Conservation (phyloP, 2,888 invertebrate species). For the Ptychoptera contaminata region DNA sequence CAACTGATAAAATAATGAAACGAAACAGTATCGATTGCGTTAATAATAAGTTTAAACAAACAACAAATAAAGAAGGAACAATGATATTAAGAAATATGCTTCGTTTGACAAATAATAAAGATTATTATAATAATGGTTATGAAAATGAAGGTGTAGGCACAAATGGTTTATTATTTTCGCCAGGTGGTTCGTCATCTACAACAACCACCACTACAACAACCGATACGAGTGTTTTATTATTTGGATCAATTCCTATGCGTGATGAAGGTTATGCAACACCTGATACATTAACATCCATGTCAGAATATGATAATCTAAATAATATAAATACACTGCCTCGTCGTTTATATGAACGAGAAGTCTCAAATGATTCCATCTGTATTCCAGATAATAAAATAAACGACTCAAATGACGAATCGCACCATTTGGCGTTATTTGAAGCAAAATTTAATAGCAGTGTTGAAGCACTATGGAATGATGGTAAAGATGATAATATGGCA, state of each 20-base stretch:
- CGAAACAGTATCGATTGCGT: neutral
- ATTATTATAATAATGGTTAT: neutral
- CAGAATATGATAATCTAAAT: constrained; percentile 3
- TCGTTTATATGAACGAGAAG: constrained; percentile 16
- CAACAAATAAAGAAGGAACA: neutral
- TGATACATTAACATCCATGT: constrained; percentile 7
- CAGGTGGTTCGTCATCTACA: neutral
- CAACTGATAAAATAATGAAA: neutral
- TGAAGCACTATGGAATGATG: constrained; percentile 46
- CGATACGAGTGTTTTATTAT: neutral
- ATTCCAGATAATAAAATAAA: neutral
- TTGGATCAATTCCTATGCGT: neutral
- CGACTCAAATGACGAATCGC: constrained; percentile 10
- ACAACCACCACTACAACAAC: neutral
- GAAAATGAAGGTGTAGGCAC: neutral
- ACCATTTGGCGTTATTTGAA: constrained; percentile 21
- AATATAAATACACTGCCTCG: constrained; percentile 8
- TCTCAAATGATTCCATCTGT: constrained; percentile 11
- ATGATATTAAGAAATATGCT: neutral
- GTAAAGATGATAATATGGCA: constrained; percentile 27
- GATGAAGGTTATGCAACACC: constrained; percentile 9
- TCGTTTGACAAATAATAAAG: neutral
- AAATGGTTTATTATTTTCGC: neutral
- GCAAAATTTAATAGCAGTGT: constrained; percentile 51
- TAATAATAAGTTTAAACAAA: neutral